Conservation (phyloP, 2,888 invertebrate genomes). For the Chromoteleia sp. region DNA sequence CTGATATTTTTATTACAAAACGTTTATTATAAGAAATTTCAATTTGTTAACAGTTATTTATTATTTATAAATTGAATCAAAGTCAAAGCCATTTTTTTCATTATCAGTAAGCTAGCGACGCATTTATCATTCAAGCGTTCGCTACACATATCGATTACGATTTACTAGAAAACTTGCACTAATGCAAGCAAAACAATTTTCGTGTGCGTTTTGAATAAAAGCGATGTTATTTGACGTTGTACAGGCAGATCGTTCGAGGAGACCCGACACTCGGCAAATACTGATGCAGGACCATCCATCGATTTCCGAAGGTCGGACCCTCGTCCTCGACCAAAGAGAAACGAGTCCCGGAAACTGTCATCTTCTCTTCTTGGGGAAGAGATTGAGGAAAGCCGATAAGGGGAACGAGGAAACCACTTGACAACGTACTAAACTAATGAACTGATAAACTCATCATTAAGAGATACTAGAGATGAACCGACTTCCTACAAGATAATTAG, state of each 20-base stretch:
- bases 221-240: constrained; percentile 42
- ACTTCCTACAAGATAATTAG: constrained; percentile 56
- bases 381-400: constrained; percentile 61
- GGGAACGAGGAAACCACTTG: constrained; percentile 60
- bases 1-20: no score
- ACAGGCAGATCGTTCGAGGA: constrained; percentile 59
- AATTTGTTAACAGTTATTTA: no score
- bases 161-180: not conserved
- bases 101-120: no score
- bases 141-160: no score
- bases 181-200: constrained; percentile 36
- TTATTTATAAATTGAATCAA: no score
- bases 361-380: constrained; percentile 54
- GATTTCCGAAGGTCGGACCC: constrained; percentile 65
- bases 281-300: constrained; percentile 69
- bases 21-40: no score
- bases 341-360: constrained; percentile 61
- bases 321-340: constrained; percentile 62
- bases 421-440: constrained; percentile 58
- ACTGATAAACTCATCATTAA: constrained; percentile 53
- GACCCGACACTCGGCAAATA: constrained; percentile 60
- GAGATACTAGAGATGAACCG: constrained; percentile 49
- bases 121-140: no score
- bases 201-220: constrained; percentile 27
- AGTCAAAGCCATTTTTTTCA: no score